Base-by-base conservation (phyloP, 2,113 vertebrate genomes). In the Ramphastos sulfuratus region DNA sequence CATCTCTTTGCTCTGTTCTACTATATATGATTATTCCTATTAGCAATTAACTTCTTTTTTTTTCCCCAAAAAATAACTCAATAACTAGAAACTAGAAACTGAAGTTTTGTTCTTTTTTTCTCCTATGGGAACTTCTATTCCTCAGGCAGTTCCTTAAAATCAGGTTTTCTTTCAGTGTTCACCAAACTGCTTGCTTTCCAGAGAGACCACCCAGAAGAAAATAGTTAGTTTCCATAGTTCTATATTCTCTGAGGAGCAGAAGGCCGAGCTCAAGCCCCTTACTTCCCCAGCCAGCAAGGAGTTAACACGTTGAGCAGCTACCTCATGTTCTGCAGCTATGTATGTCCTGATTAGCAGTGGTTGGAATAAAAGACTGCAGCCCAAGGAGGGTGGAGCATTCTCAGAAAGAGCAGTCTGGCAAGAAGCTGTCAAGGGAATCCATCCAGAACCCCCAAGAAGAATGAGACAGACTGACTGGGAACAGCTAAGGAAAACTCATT, bases 371-470 rank as follows among this genome's bases (percentile, higher is more conserved):
- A 90, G 80, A 44, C 80, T 95, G 48, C 65, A 86, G 82, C 85
- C 83, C 83, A 81, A 78, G 69, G 85, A 88, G 81, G 85, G 92
- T 11, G 7, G 96, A 86, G 85, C 76, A 58, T 96, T 95, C 92
- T 94, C 95, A 93, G 90, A 88, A 96, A 86, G 69, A 90, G 92
- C 90, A 93, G 79, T 74, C 90, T 96, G 93, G 90, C 93, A 90
- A 93, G 93, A 81, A 93, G 76, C 65, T 93, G 79, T 95, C 93
- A 91, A 94, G 85, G 92, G 94, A 96, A 92, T 74, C 93, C 69
- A 71, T 96, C 88, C 94, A 96, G 96, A 95, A 96, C 87, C 67
- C 96, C 95, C 92, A 96, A 88, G 92, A 92, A 94, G 85, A 96
- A 92, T 78, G 61, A 90, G 92, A 91, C 18, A 0, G 69, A 75